Base-by-base conservation (phyloP, 2,888 invertebrate species). In the Morpho helenor region DNA sequence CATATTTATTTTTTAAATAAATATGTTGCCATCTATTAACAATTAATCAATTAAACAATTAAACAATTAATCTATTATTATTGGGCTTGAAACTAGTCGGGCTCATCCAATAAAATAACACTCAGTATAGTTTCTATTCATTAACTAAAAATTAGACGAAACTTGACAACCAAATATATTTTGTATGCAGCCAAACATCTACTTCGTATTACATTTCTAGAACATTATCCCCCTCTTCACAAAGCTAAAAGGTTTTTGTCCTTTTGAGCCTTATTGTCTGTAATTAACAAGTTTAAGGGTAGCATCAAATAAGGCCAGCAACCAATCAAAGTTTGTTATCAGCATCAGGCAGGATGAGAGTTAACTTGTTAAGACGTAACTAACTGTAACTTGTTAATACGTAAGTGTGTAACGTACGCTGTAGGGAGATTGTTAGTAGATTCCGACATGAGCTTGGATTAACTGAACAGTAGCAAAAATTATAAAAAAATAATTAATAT, bases 281-380 rank as follows among this genome's bases (percentile, higher is more conserved):
- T 57, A 51, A 57, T 52, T 43, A 49, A 44, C 16, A 57, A 43
- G 16, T 53, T 53, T 43, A 39, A 49, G 49, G 44, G 44, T 40
- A 46, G 40, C 51, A 47, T 46, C 46, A 8, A 46, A 52, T 52
- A 58, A 49, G 7, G 22, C 31, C 10, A 23, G 31, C 41, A 41
- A 49, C 50, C 46, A 58, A 58, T 58, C 49, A 54, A 58, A 58
- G 53, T 58, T 58, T 49, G 49, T 54, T 54, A 58, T 58, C 50
- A 31, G 8, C 41, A 41, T 39, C 41, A 42, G 16, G 23, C 58
- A 31, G 53, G 41, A 46, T 45, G 49, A 50, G 53, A 39, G 44
- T 48, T 45, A 51, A 57, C 52, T 52, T 44, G 50, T 45, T 7
- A 45, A 45, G 45, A 45, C 45, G 10, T 45, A 9, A 45, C 45